phyloP scores from a whole-genome alignment of 2,888 invertebrate genomes.

The Erpobdella octoculata region DNA sequence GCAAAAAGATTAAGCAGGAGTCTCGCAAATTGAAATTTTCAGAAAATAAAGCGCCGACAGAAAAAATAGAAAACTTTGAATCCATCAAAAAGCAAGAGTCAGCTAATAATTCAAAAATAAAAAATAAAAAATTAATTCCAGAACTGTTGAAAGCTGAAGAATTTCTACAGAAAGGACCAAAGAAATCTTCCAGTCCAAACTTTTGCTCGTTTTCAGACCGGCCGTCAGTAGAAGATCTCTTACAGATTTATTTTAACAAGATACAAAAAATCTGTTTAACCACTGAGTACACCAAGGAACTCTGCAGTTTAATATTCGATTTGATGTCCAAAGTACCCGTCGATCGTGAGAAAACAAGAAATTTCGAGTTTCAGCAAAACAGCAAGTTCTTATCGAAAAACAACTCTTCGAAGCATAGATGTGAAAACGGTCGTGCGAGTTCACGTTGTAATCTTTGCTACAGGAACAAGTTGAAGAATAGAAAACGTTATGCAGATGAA shows the following conservation, averaged over 20 bases:
- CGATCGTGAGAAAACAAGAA: too few species aligned
- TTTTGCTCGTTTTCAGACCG: background rate
- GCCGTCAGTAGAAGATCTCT: background rate
- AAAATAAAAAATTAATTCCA: background rate
- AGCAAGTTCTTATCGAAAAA: too few species aligned
- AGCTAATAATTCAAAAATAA: too few species aligned
- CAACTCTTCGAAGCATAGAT: too few species aligned
- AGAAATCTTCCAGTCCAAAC: too few species aligned
- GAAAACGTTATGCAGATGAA: too few species aligned
- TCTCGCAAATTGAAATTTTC: background rate
- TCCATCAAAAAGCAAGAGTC: background rate
- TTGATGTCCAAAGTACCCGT: background rate
- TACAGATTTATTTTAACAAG: background rate
- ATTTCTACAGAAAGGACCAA: background rate
- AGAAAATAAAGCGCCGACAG: background rate
- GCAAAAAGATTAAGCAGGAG: too few species aligned
- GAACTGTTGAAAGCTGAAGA: background rate
- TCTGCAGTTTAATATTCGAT: background rate
- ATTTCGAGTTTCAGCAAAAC: too few species aligned
- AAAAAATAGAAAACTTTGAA: background rate
- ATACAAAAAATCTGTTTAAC: constrained; percentile 5
- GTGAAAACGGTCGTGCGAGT: too few species aligned
- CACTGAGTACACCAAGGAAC: background rate
- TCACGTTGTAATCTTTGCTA: too few species aligned
- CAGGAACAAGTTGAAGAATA: too few species aligned